These are phyloP conservation scores for Lipotes vexillifer DNA, from an alignment of 2,113 vertebrate species.

Conservation along the genomic window DNA sequence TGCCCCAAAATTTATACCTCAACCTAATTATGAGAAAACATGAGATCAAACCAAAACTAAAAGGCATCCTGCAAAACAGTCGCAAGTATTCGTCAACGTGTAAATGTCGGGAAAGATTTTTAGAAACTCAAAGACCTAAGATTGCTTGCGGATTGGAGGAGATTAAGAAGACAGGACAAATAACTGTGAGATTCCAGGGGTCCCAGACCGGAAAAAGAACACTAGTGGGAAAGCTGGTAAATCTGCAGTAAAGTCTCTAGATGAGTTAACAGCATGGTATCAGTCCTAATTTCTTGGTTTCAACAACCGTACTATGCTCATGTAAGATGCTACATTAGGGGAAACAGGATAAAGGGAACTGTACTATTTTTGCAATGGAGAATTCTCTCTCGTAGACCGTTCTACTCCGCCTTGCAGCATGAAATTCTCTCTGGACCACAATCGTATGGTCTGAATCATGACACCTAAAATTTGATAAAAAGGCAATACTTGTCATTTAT, in stretches of 20 bases:
- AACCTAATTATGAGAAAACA: neutral
- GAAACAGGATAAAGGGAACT: neutral
- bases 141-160: neutral
- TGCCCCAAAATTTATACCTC: neutral
- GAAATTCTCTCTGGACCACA: neutral
- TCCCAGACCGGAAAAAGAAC: neutral
- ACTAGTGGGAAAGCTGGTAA: neutral
- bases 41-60: neutral
- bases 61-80: neutral
- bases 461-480: neutral
- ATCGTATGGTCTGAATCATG: neutral
- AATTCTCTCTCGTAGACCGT: neutral
- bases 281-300: neutral
- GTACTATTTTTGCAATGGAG: neutral
- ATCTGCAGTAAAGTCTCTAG: neutral
- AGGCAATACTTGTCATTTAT: neutral
- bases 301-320: neutral
- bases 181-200: neutral
- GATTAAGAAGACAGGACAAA: neutral
- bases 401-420: neutral
- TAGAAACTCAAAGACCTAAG: neutral
- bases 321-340: neutral
- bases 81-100: neutral
- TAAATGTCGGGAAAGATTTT: neutral
- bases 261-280: neutral